These are phyloP conservation scores for Idaea aversata DNA, from an alignment of 2,888 invertebrate genomes.

Conservation along the genomic window DNA sequence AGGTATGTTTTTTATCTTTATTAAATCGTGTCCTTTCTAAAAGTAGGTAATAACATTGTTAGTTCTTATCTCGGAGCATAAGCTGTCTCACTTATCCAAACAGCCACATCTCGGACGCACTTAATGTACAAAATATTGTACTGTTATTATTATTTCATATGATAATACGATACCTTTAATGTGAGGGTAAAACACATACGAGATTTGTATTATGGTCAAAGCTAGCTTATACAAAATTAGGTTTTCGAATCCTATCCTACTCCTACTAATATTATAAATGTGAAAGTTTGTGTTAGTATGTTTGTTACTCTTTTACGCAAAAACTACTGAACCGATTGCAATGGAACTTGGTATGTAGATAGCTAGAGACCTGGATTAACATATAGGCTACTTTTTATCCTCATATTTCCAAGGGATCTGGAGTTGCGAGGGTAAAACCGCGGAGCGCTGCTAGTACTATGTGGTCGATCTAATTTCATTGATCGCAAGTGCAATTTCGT, in stretches of 20 bases:
- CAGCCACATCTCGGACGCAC: conserved; percentile 66
- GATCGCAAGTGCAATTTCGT: conserved; percentile 57
- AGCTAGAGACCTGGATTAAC: too few species aligned
- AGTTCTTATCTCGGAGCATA: conserved; percentile 45
- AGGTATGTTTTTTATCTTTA: conserved; percentile 7
- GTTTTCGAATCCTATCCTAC: too few species aligned
- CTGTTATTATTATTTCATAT: conserved; percentile 74
- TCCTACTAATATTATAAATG: too few species aligned
- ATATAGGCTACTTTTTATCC: too few species aligned
- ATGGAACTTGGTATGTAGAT: too few species aligned
- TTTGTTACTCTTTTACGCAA: too few species aligned
- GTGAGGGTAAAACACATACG: conserved; percentile 28
- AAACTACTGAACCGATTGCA: too few species aligned
- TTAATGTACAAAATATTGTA: conserved; percentile 77
- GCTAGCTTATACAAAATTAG: too few species aligned
- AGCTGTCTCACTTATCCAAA: conserved; percentile 62
- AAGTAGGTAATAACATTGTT: conserved; percentile 18
- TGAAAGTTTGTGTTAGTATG: too few species aligned
- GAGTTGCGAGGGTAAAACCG: too few species aligned
- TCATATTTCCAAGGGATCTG: too few species aligned
- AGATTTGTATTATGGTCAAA: background rate
- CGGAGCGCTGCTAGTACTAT: too few species aligned
- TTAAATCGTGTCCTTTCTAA: conserved; percentile 6
- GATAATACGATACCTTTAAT: conserved; percentile 63
- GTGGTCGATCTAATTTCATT: background rate